phyloP scores from a whole-genome alignment of 1,140 invertebrate genomes.

The Listronotus oregonensis region DNA sequence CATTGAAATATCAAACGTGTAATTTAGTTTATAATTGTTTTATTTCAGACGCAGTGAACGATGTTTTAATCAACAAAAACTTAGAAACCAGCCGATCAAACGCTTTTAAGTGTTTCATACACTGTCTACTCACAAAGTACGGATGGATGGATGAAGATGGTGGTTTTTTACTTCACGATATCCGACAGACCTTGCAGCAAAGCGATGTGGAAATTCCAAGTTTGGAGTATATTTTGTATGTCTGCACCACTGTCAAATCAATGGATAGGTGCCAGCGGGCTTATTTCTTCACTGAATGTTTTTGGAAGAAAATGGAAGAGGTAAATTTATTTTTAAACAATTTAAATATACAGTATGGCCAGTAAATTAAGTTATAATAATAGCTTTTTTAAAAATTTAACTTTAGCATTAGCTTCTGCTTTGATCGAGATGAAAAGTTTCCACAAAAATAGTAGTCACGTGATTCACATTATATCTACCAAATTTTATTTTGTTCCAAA shows the following conservation, averaged over 20 bases:
- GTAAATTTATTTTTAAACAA: conserved; percentile 26
- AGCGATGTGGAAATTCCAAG: conserved; percentile 40
- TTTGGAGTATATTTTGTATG: conserved; percentile 46
- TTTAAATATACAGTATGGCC: no score
- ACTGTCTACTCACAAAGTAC: conserved; percentile 48
- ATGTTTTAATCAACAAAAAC: conserved; percentile 45
- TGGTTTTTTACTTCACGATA: conserved; percentile 45
- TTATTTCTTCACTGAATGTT: conserved; percentile 44
- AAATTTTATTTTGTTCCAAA: no score
- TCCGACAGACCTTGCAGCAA: conserved; percentile 42
- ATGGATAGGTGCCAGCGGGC: conserved; percentile 44
- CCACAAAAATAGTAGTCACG: no score
- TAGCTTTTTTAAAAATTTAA: no score
- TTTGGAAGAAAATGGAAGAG: conserved; percentile 47
- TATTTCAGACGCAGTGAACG: conserved; percentile 45
- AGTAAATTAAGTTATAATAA: no score
- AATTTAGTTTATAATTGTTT: no score
- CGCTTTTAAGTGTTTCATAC: conserved; percentile 46
- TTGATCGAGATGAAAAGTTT: no score
- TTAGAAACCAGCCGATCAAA: conserved; percentile 30
- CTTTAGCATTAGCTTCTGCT: no score
- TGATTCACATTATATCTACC: no score
- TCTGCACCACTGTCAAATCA: conserved; percentile 45
- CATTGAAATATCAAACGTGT: no score
- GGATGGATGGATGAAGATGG: conserved; percentile 50